Evolutionary conservation across 2,113 vertebrate species (phyloP).

Genomic region (Porphyrio hochstetteri): DNA sequence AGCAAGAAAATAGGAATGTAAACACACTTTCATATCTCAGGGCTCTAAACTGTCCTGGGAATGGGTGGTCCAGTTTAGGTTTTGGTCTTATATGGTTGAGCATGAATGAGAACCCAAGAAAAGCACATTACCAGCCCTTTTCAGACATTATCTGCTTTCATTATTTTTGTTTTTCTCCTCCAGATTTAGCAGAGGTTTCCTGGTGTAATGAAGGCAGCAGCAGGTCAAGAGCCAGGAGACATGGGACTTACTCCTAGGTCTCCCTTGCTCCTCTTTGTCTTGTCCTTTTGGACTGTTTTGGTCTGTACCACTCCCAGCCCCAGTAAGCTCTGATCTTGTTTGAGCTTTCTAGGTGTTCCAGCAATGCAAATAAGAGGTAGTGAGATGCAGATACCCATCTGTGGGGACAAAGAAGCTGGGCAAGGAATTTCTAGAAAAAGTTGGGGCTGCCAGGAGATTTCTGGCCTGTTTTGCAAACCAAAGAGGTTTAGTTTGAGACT

Average conservation of each 20-base stretch:
- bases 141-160: background rate
- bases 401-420: background rate
- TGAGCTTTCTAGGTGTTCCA: slow-evolving; percentile 27
- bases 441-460: background rate
- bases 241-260: background rate
- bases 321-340: background rate
- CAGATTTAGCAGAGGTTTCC: background rate
- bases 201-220: rapidly evolving
- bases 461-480: slow-evolving; percentile 36
- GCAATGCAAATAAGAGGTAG: slow-evolving; percentile 16
- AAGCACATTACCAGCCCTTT: background rate
- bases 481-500: background rate
- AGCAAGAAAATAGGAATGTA: slow-evolving; percentile 4
- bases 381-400: background rate
- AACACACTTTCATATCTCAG: background rate
- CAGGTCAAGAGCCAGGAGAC: background rate
- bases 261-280: background rate
- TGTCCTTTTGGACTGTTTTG: background rate
- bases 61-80: background rate
- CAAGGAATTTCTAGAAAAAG: background rate
- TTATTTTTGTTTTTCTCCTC: background rate
- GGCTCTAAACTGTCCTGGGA: background rate
- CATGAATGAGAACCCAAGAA: background rate
- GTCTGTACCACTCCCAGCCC: background rate
- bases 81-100: slow-evolving; percentile 45